Base-by-base conservation (phyloP, 2,113 vertebrate species). In the Chlorodrepanis virens region DNA sequence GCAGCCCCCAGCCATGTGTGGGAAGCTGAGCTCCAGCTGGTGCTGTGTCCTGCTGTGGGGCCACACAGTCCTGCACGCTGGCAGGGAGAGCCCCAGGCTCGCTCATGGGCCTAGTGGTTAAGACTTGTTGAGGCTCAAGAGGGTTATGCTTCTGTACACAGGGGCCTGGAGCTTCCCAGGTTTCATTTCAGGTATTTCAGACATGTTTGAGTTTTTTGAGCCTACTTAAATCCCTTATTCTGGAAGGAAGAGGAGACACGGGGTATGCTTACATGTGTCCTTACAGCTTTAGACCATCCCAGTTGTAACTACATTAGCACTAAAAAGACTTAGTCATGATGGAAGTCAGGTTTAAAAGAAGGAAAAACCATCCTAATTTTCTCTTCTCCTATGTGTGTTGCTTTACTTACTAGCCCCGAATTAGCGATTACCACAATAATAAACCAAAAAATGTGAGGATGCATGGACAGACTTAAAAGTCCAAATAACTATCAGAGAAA, bases 41-140 rank as follows among this genome's bases (percentile, higher is more conserved):
- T 42, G 60, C 60, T 37, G 21, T 75, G 47, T 75, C 22, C 29
- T 53, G 35, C 65, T 37, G 7, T 5, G 3, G n/a, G 24, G 12
- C 28, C 35, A 22, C 11, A 8, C 1, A 1, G 16, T 49, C 68
- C 37, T 4, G 2, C 29, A 4, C 0, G 0, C 35, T 10, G 27
- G 4, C 21, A n/a, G 22, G 20, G 12, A 0, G 0, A 70, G 12
- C 19, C 59, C 21, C 12, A 3, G 7, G 28, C 24, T 52, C 0
- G 0, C n/a, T 69, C 13, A 14, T 0, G 0, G 23, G 3, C 12
- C 9, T 9, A 29, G 23, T 16, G 21, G 4, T 25, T 60, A 68
- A 35, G 52, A 10, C 27, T 63, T 87, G 1, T 20, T 42, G 14
- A 53, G 27, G 11, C 39, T 75, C 12, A 24, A 57, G 18, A 24